phyloP scores from a whole-genome alignment of 2,797 vertebrate genomes.

The Lacerta agilis region DNA sequence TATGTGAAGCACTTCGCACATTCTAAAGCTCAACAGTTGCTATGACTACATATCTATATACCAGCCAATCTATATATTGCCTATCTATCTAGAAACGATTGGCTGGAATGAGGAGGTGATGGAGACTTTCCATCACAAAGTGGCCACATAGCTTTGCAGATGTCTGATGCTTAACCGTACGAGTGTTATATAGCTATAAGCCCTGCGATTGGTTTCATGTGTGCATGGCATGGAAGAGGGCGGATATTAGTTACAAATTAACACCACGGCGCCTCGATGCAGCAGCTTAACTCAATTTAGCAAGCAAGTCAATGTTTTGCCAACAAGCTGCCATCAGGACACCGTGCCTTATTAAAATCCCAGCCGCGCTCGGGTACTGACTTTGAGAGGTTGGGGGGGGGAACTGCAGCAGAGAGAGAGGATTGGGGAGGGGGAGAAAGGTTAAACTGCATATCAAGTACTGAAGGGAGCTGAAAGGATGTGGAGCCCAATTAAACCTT shows the following conservation, averaged over 20 bases:
- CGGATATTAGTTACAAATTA: constrained; percentile 51
- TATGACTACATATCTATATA: not conserved
- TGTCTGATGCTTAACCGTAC: constrained; percentile 36
- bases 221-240: constrained; percentile 37
- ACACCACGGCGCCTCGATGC: constrained; percentile 42
- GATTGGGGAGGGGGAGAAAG: constrained; percentile 74
- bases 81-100: no score
- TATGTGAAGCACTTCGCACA: not conserved
- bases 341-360: constrained; percentile 75
- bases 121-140: constrained; percentile 17
- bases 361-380: constrained; percentile 73
- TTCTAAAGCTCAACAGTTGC: not conserved
- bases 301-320: constrained; percentile 67
- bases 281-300: constrained; percentile 73
- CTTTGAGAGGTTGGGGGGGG: constrained; percentile 10
- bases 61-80: not conserved
- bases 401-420: not conserved
- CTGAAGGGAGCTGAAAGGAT: constrained; percentile 80
- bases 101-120: constrained; percentile 15
- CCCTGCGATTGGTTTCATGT: not conserved
- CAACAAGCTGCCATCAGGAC: constrained; percentile 65
- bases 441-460: constrained; percentile 86
- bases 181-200: constrained; percentile 37
- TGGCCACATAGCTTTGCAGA: not conserved
- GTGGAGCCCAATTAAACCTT: constrained; percentile 87